Evolutionary conservation across 2,797 vertebrate genomes (phyloP).

Genomic region (Xyrichtys novacula): DNA sequence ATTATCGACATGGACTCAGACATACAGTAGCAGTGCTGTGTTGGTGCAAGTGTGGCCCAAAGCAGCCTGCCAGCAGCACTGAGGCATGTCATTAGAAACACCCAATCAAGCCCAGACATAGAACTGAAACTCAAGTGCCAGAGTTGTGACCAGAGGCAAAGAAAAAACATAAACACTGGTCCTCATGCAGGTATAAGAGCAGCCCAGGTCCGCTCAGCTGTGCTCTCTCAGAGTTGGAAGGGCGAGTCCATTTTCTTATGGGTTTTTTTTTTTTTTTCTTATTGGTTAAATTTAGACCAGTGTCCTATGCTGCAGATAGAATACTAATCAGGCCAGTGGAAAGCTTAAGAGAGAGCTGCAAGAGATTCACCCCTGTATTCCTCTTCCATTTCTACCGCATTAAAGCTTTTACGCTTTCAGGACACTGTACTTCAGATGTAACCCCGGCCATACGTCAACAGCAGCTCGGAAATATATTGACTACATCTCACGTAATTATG

Average conservation of each 20-base stretch:
- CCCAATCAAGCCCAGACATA: constrained; percentile 65
- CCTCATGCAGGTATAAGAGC: constrained; percentile 46
- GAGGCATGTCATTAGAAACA: constrained; percentile 70
- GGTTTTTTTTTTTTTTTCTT: constrained; percentile 69
- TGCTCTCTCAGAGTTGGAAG: constrained; percentile 45
- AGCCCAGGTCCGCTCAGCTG: constrained; percentile 48
- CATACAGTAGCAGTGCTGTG: constrained; percentile 40
- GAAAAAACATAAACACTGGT: constrained; percentile 52
- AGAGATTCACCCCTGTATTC: constrained; percentile 53
- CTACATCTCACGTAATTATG: constrained; percentile 54
- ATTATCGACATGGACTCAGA: constrained; percentile 56
- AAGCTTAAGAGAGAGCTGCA: constrained; percentile 63
- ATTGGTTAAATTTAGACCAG: constrained; percentile 84
- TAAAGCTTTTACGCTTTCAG: constrained; percentile 63
- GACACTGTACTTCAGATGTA: constrained; percentile 50
- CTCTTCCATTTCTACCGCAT: constrained; percentile 60
- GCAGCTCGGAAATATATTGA: constrained; percentile 55
- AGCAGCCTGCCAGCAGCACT: constrained; percentile 64
- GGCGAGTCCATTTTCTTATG: constrained; percentile 59
- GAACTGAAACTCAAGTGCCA: constrained; percentile 56
- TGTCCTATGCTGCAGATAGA: constrained; percentile 78
- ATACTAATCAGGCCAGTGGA: constrained; percentile 84
- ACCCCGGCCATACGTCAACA: constrained; percentile 55
- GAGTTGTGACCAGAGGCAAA: constrained; percentile 54
- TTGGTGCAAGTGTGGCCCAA: constrained; percentile 42